Base-by-base conservation (phyloP, 2,113 vertebrate genomes). In the Eonycteris spelaea region DNA sequence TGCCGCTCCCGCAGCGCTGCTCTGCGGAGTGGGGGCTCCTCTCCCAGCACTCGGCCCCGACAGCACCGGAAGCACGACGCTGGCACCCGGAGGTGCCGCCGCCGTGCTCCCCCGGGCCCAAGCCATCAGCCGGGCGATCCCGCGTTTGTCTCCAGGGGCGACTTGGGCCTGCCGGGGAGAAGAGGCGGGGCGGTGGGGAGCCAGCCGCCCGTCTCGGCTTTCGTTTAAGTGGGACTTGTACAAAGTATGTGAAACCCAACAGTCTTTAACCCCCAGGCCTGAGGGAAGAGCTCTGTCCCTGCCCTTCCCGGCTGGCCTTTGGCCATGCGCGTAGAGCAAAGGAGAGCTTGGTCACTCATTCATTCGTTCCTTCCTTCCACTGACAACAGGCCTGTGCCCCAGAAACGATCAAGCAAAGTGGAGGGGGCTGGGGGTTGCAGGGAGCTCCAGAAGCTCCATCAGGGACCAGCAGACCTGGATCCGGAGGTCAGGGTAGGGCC, bases 21-120 rank as follows among this genome's bases (percentile, higher is more conserved):
- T 71, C 91, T 71, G 88, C 35, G 87, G 97, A 97, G 79, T 75
- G 95, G 84, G 92, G 96, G 94, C 71, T 33, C 45, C 80, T 73
- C 61, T 97, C 96, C 97, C 95, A 94, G 82, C 7, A 6, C 26
- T 0, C 11, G 3, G 65, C 55, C 85, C 67, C 61, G 35, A 71
- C 21, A 5, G 35, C 86, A 53, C n/a, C 59, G 78, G 89, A 96
- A 92, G 79, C 83, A 55, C 89, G 63, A 53, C n/a, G 13, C 75
- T 84, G 65, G 85, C 51, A n/a, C 35, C 61, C 71, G 1, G 35
- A 24, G 65, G 22, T 77, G 61, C 79, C 94, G 85, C 55, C 3
- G 26, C 83, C 59, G 82, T 14, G 1, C 15, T 75, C n/a, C 0
- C 88, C 18, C 0, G 59, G 94, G 63, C 15, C 3, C 3, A 0